Evolutionary conservation across 2,113 vertebrate species (phyloP).

Genomic region (Zeus faber): DNA sequence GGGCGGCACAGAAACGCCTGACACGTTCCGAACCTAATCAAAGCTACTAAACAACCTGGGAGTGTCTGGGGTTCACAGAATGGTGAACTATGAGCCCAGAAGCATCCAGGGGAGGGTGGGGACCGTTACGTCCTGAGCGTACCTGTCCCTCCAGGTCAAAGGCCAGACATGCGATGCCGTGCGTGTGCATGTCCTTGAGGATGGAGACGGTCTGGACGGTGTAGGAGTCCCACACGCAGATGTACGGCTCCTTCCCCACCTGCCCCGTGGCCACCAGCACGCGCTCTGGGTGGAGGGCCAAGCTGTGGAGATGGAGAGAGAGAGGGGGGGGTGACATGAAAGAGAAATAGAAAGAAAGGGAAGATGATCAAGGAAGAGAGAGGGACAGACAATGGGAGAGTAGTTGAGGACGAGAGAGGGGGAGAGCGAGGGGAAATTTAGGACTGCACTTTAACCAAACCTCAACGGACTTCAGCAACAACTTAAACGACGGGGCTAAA

Average conservation of each 20-base stretch:
- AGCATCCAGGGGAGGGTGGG: neutral
- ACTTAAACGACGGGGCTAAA: neutral
- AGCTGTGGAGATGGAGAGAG: constrained; percentile 69
- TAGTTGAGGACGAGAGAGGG: too few species aligned
- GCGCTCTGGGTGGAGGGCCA: constrained; percentile 93
- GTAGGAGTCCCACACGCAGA: constrained; percentile 97
- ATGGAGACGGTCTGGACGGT: constrained; percentile 93
- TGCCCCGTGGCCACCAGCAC: constrained; percentile 97
- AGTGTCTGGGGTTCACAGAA: too few species aligned
- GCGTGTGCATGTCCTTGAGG: constrained; percentile 92
- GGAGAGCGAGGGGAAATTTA: constrained; percentile 37
- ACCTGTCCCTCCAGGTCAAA: constrained; percentile 98
- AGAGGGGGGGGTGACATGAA: neutral
- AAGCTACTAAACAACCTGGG: too few species aligned
- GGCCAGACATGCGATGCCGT: constrained; percentile 94
- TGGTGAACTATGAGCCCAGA: neutral
- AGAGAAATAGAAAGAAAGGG: constrained; percentile 8
- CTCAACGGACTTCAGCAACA: too few species aligned
- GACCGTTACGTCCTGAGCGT: constrained; percentile 23
- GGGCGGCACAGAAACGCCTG: too few species aligned
- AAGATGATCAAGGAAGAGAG: neutral
- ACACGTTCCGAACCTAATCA: too few species aligned
- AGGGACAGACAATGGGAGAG: neutral
- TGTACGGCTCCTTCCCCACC: constrained; percentile 96
- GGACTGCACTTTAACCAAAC: neutral